These are phyloP conservation scores for human (Homo sapiens) DNA, from an alignment of 2,113 vertebrate species.

Conservation along the genomic window DNA sequence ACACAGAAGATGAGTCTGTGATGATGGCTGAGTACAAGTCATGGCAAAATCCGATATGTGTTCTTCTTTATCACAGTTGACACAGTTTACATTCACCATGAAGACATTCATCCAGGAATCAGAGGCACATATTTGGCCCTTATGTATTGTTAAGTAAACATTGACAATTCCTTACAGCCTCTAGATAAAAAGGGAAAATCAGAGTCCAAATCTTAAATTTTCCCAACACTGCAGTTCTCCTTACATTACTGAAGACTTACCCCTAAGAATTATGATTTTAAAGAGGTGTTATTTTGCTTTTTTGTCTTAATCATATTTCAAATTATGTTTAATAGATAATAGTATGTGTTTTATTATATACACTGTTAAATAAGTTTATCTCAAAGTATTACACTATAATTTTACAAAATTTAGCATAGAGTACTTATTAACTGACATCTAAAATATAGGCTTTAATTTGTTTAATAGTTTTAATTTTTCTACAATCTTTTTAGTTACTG, in stretches of 20 bases:
- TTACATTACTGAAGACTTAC: background rate
- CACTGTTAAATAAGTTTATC: background rate
- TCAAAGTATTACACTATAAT: background rate
- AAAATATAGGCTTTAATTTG: background rate
- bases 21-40: background rate
- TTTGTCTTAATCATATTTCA: background rate
- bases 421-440: background rate
- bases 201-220: background rate
- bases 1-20: background rate
- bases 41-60: background rate
- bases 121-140: background rate
- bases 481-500: background rate
- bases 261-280: background rate
- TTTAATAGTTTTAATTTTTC: background rate
- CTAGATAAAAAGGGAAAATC: background rate
- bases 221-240: background rate
- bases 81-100: background rate
- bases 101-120: background rate
- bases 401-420: background rate
- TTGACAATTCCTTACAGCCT: background rate
- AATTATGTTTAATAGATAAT: background rate
- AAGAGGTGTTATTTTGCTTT: background rate
- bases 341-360: background rate
- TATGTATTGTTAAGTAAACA: background rate
- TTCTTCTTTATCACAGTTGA: background rate